These are phyloP conservation scores for Subacronicta megacephala DNA, from an alignment of 2,888 invertebrate species.

Conservation along the genomic window DNA sequence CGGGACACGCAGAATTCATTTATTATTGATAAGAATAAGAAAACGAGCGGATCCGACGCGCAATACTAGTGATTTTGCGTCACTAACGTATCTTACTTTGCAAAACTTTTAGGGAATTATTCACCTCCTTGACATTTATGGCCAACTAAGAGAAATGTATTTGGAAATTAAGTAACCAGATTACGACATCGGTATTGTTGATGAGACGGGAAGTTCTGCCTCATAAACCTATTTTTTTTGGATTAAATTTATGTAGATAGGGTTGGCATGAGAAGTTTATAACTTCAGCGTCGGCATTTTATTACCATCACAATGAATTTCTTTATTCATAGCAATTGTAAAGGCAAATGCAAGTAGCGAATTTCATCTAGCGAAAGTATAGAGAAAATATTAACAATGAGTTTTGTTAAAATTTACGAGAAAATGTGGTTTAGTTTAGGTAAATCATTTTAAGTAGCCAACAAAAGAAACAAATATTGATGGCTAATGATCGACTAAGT, in stretches of 20 bases:
- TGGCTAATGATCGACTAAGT: too few species aligned
- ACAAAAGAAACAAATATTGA: too few species aligned
- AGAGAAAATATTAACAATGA: constrained; percentile 31
- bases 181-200: constrained; percentile 79
- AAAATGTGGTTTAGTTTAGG: constrained; percentile 11
- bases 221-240: constrained; percentile 82
- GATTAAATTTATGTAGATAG: constrained; percentile 79
- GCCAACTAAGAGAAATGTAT: constrained; percentile 80
- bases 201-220: constrained; percentile 74
- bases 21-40: constrained; percentile 74
- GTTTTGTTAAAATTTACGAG: constrained; percentile 16
- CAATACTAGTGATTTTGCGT: constrained; percentile 46
- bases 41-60: constrained; percentile 40
- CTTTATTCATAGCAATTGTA: constrained; percentile 43
- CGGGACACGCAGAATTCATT: constrained; percentile 77
- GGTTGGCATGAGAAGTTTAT: constrained; percentile 69
- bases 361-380: constrained; percentile 19
- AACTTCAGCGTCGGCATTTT: constrained; percentile 53
- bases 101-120: constrained; percentile 77
- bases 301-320: constrained; percentile 49
- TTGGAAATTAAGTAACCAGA: constrained; percentile 82
- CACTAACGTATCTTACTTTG: constrained; percentile 61
- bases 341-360: constrained; percentile 31
- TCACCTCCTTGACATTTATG: constrained; percentile 79
- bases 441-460: too few species aligned